Evolutionary conservation across 2,888 invertebrate genomes (phyloP).

Genomic region (Orchesella flavescens): DNA sequence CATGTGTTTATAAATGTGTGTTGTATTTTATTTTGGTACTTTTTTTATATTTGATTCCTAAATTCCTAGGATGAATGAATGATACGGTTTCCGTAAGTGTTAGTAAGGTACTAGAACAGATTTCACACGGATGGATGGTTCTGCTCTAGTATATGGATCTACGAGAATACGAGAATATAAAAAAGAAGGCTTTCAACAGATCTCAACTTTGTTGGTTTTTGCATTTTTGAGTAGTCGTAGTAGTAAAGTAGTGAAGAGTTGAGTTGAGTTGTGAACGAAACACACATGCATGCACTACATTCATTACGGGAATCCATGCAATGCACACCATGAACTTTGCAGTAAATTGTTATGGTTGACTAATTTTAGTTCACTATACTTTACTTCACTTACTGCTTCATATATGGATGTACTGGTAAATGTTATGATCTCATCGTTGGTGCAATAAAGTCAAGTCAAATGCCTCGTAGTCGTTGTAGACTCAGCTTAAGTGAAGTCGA

Average conservation of each 20-base stretch:
- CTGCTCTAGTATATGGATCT: background rate
- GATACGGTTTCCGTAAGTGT: background rate
- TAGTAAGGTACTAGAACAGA: constrained; percentile 13
- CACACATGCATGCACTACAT: constrained; percentile 19
- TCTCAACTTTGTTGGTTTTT: constrained; percentile 23
- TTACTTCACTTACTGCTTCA: background rate
- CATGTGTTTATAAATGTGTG: too few relatives aligned
- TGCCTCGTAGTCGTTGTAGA: too few relatives aligned
- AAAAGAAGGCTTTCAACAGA: constrained; percentile 26
- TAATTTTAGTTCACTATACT: constrained; percentile 54
- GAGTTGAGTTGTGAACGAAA: constrained; percentile 21
- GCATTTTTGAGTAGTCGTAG: constrained; percentile 20
- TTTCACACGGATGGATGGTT: constrained; percentile 29
- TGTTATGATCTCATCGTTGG: constrained; percentile 7
- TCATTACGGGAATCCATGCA: constrained; percentile 45
- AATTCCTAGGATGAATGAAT: background rate
- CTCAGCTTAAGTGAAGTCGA: too few relatives aligned
- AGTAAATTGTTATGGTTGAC: constrained; percentile 50
- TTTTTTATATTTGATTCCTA: too few relatives aligned
- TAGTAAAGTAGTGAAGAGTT: constrained; percentile 24
- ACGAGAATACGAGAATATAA: too few relatives aligned
- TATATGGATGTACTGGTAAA: background rate
- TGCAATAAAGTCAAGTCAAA: too few relatives aligned
- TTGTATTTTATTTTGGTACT: too few relatives aligned
- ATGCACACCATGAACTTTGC: constrained; percentile 48